Percentiles rank a stretch among this genome's conserved stretches.
Evolutionary conservation across 1,140 invertebrate species (phyloP).

Genomic region (Zaprionus lachaisei): DNA sequence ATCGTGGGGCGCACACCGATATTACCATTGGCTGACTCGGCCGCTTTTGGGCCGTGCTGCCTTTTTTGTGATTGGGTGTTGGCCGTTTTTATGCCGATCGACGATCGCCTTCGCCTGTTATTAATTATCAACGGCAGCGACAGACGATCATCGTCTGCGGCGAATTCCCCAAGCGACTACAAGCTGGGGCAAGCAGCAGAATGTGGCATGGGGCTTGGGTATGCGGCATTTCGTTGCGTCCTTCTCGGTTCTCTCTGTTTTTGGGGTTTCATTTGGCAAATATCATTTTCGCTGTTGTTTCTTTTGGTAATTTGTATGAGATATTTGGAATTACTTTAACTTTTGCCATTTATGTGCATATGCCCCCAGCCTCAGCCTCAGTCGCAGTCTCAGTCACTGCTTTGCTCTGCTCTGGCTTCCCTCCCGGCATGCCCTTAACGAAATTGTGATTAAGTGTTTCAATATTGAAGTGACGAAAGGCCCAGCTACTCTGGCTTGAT

Average conservation of each 20-base stretch:
- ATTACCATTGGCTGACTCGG: constrained; percentile 67
- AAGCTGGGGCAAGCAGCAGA: constrained; percentile 35
- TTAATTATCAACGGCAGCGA: constrained; percentile 75
- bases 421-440: constrained; percentile 68
- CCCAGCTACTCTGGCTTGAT: constrained; percentile 35
- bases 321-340: constrained; percentile 71
- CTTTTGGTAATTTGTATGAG: constrained; percentile 82
- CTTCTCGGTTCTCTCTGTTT: background rate
- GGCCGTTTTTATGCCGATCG: constrained; percentile 69
- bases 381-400: background rate
- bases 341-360: constrained; percentile 74
- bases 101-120: constrained; percentile 51
- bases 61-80: constrained; percentile 77
- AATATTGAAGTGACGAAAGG: constrained; percentile 82
- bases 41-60: constrained; percentile 37
- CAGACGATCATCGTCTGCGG: constrained; percentile 59
- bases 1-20: constrained; percentile 52
- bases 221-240: constrained; percentile 55
- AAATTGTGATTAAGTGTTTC: constrained; percentile 83
- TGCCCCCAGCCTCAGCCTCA: background rate
- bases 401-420: constrained; percentile 8
- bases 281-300: constrained; percentile 68
- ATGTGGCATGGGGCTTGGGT: constrained; percentile 33
- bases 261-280: constrained; percentile 34
- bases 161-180: constrained; percentile 65